A percentile compares a stretch with the other conserved stretches of the same genome.
phyloP scores from a whole-genome alignment of 2,888 invertebrate species.

The Drosophila trichaetosa region DNA sequence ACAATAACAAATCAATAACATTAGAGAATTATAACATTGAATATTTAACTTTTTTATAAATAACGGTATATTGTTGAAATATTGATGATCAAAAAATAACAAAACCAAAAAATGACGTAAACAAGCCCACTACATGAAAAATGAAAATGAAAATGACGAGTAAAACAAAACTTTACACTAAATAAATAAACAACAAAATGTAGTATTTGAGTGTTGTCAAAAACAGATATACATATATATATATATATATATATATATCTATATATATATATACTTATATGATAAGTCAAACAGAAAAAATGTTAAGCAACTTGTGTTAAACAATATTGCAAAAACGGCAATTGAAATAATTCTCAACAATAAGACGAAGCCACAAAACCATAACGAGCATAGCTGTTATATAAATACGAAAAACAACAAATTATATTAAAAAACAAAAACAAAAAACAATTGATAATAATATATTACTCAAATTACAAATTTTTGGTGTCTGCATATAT shows the following conservation, averaged over 20 bases:
- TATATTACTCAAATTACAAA: conserved; percentile 47
- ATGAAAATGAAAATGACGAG: neutral
- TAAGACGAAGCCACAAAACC: conserved; percentile 43
- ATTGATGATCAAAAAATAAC: conserved; percentile 5
- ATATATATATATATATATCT: conserved; percentile 21
- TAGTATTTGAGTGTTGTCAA: conserved; percentile 61
- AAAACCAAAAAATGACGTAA: conserved; percentile 46
- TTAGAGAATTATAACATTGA: conserved; percentile 21
- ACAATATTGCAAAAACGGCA: neutral
- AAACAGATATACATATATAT: conserved; percentile 13
- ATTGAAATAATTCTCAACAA: conserved; percentile 40
- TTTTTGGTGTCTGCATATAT: conserved; percentile 57
- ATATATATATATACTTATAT: conserved; percentile 3
- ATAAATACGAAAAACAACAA: conserved; percentile 4
- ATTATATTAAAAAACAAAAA: conserved; percentile 1
- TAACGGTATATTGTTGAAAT: conserved; percentile 45
- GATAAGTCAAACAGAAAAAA: conserved; percentile 44
- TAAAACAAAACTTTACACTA: neutral
- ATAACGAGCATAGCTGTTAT: conserved; percentile 41
- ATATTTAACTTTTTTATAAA: conserved; percentile 51
- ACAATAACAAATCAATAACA: conserved; percentile 17
- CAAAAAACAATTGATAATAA: conserved; percentile 41
- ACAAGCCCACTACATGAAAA: conserved; percentile 56
- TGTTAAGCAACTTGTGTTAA: conserved; percentile 59
- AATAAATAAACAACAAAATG: neutral